Percentiles rank a stretch among this genome's conserved stretches.
Conservation (phyloP, 1,140 invertebrate genomes). For the Heliconius himera region DNA sequence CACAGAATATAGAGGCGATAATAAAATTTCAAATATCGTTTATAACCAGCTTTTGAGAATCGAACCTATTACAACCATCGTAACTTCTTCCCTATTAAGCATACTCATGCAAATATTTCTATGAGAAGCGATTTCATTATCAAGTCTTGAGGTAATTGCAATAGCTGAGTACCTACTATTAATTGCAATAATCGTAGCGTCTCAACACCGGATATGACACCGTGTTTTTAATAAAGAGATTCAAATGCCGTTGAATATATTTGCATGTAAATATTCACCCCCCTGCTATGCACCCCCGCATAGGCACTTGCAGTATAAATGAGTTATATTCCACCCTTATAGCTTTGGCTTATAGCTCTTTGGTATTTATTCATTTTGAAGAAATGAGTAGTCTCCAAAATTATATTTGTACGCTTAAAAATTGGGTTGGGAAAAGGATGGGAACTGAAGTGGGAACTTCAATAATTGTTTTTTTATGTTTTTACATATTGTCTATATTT, state of each 20-base stretch:
- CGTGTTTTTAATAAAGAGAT: slow-evolving; percentile 36
- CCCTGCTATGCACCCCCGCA: slow-evolving; percentile 3
- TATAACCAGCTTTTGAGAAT: too few relatives aligned
- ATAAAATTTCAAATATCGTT: too few relatives aligned
- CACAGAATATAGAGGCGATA: too few relatives aligned
- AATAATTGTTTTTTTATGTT: too few relatives aligned
- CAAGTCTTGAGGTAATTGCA: not conserved
- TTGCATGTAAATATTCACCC: slow-evolving; percentile 37
- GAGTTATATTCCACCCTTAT: slow-evolving; percentile 23
- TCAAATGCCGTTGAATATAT: slow-evolving; percentile 36
- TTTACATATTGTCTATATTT: too few relatives aligned
- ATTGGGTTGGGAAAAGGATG: too few relatives aligned
- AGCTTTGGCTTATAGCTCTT: slow-evolving; percentile 10
- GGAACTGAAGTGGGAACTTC: too few relatives aligned
- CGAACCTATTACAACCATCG: too few relatives aligned
- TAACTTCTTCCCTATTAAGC: too few relatives aligned
- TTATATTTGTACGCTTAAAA: not conserved
- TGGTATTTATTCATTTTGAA: not conserved
- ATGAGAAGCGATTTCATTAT: not conserved
- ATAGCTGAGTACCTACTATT: not conserved
- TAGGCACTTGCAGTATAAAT: slow-evolving; percentile 36
- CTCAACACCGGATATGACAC: slow-evolving; percentile 4
- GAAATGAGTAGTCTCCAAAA: not conserved
- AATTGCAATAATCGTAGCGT: slow-evolving; percentile 2
- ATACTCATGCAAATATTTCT: too few relatives aligned